phyloP scores from a whole-genome alignment of 2,888 invertebrate genomes.

The Drosophila melanosoma region DNA sequence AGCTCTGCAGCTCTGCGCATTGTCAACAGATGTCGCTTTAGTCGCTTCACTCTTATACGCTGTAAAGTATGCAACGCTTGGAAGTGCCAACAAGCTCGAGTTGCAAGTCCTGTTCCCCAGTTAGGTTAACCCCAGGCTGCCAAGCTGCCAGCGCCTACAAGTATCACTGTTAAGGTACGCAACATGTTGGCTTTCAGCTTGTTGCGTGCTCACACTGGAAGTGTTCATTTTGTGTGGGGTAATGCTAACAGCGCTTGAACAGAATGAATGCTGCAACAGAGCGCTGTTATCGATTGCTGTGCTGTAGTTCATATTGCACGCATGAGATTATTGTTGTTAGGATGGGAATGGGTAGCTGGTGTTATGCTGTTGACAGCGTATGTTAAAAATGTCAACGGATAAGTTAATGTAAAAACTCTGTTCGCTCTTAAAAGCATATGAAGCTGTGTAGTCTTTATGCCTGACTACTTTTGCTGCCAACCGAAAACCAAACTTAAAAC shows the following conservation, averaged over 20 bases:
- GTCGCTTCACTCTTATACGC: slow-evolving; percentile 60
- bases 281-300: background rate
- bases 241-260: slow-evolving; percentile 9
- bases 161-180: slow-evolving; percentile 24
- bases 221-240: slow-evolving; percentile 60
- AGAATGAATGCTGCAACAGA: slow-evolving; percentile 22
- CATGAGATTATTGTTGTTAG: background rate
- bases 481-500: background rate
- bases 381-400: slow-evolving; percentile 44
- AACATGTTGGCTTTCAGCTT: slow-evolving; percentile 20
- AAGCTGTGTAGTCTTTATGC: slow-evolving; percentile 70
- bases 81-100: background rate
- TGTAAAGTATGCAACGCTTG: slow-evolving; percentile 49
- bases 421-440: slow-evolving; percentile 70
- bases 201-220: slow-evolving; percentile 55
- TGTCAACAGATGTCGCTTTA: slow-evolving; percentile 55
- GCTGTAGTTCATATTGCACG: background rate
- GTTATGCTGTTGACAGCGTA: slow-evolving; percentile 12
- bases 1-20: slow-evolving; percentile 1
- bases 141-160: background rate
- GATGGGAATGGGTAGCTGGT: background rate
- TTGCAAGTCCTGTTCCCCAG: slow-evolving; percentile 2
- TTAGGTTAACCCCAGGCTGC: background rate
- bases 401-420: slow-evolving; percentile 77
- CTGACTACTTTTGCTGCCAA: slow-evolving; percentile 46